Base-by-base conservation (phyloP, 2,888 invertebrate genomes). In the Lepetodrilus schrolli region DNA sequence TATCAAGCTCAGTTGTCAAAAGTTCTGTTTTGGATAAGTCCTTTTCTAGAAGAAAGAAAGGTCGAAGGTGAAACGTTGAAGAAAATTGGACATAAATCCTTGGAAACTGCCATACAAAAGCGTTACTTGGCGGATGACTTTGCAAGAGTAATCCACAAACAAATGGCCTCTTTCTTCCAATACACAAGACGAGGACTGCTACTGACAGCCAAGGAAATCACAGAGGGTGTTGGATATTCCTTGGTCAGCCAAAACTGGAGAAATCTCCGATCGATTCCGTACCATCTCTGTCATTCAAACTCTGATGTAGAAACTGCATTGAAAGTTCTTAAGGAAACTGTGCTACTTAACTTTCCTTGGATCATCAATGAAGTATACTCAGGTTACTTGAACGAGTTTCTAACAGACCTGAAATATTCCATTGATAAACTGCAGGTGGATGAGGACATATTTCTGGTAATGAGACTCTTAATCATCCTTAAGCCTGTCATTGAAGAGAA, bases 271-370 rank as follows among this genome's bases (percentile, higher is more conserved):
- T 78, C 76, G 17, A 73, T 80, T 10, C 80, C 80, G 0, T 78
- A 78, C 71, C 80, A 80, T 34, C 70, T 80, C 36, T 77, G 78
- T 36, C 75, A 74, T 37, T 75, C 74, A 8, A 73, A 74, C 21
- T 10, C 51, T n/a, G 73, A 77, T 21, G 58, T 73, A 8, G 69
- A 36, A 20, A 68, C 71, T 30, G 73, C 74, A n/a, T 74, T 78
- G 80, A 70, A 68, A 20, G 43, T 21, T 2, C 72, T 80, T 20
- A 78, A 80, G 38, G 74, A 78, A 10, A 74, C 72, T 8, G 78
- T 78, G 13, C 77, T 80, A 38, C 74, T 75, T 49, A 78, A 77
- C 34, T 77, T 80, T 37, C 21, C 74, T 23, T 79, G 79, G 79
- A 68, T 79, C 4, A 74, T 79, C 30, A 79, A 79, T 36, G 77